Evolutionary conservation across 2,797 vertebrate genomes (phyloP).

Genomic region (Somateria mollissima): DNA sequence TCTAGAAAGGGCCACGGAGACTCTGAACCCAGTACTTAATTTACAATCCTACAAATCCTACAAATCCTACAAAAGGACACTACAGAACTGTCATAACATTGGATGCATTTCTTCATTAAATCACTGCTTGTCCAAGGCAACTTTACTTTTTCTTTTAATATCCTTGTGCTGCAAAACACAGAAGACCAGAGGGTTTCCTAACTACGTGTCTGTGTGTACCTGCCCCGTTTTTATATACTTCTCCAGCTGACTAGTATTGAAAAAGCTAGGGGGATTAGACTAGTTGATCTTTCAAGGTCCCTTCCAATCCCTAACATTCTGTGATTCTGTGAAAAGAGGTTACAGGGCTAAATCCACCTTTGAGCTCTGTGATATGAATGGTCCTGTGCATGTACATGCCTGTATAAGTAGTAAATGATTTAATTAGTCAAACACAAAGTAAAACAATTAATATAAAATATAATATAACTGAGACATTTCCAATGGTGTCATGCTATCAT

Average conservation of each 20-base stretch:
- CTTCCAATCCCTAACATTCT: too few species aligned
- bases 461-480: background rate
- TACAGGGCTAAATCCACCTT: background rate
- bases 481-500: background rate
- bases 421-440: background rate
- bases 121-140: background rate
- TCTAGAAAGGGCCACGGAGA: background rate
- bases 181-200: background rate
- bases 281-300: too few species aligned
- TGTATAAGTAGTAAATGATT: background rate
- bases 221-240: background rate
- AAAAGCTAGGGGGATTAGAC: too few species aligned
- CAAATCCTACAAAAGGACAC: background rate
- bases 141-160: background rate
- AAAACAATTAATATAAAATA: background rate
- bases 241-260: rapidly evolving
- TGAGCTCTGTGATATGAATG: background rate
- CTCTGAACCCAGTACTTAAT: background rate
- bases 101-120: too few species aligned
- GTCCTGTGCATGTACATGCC: background rate
- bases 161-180: rapidly evolving
- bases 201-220: background rate
- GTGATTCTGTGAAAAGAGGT: background rate
- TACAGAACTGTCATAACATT: background rate
- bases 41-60: background rate